Conservation (phyloP, 1,140 invertebrate genomes). For the Stegodyphus dumicola region DNA sequence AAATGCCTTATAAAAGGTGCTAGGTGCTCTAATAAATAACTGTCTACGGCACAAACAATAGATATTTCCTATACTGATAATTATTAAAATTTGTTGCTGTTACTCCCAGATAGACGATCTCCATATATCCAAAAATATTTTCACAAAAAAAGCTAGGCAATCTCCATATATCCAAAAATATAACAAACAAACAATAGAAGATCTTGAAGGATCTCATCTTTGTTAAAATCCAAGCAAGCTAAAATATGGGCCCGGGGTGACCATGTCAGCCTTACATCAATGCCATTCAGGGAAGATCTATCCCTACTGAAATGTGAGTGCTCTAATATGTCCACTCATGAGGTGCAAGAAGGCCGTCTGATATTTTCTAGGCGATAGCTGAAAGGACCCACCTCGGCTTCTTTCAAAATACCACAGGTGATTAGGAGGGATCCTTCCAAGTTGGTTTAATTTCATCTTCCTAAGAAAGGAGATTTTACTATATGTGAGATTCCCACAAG, state of each 20-base stretch:
- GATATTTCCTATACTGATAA: too few species aligned
- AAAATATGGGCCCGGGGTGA: too few species aligned
- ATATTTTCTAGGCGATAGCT: not conserved
- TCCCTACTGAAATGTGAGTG: not conserved
- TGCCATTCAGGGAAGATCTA: not conserved
- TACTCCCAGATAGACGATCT: too few species aligned
- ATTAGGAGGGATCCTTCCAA: not conserved
- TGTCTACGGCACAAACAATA: too few species aligned
- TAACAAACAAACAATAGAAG: not conserved
- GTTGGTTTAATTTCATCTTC: conserved; percentile 2
- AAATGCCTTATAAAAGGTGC: too few species aligned
- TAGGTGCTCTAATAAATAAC: too few species aligned
- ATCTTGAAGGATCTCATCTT: not conserved
- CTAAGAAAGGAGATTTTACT: conserved; percentile 5
- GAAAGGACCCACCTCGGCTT: not conserved
- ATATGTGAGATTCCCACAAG: not conserved
- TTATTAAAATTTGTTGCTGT: too few species aligned
- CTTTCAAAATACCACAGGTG: conserved; percentile 6
- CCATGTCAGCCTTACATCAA: not conserved
- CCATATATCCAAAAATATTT: too few species aligned
- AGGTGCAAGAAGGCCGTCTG: not conserved
- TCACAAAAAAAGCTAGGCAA: too few species aligned
- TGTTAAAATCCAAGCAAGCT: too few species aligned
- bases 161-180: not conserved
- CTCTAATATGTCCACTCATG: not conserved